Evolutionary conservation across 1,140 invertebrate species (phyloP), one percentile per base, ranked within the genome.

Genomic region (Tetramorium simillimum): DNA sequence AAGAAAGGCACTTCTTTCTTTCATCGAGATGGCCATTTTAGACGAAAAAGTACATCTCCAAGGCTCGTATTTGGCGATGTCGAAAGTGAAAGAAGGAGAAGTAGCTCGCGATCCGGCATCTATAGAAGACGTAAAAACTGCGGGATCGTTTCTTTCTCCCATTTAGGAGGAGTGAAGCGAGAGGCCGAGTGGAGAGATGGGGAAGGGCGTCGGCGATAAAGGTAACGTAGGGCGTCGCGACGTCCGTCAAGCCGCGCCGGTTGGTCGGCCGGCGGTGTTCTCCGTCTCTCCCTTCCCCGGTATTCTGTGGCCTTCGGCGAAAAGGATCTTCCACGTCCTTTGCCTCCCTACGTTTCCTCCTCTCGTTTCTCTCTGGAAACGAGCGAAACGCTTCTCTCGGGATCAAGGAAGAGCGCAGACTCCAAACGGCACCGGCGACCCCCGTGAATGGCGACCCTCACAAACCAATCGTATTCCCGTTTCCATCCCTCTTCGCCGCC

Each of bases 381-480:
- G 89, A 90, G 88, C 86, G 75, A 85, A 90, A 90, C 82, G 89
- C 89, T 87, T 90, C 89, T 90, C 88, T 88, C 93, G 94, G 93
- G 93, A 94, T 95, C 94, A 95, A 95, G 93, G 93, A 95, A 95
- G 93, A 91, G 94, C 94, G 95, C 94, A 95, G 93, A 94, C 94
- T 95, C 94, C 93, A 89, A 90, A 93, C 86, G 84, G 90, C 91
- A 92, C 87, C 91, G 90, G 87, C 92, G 94, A 92, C 93, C 93
- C 92, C 92, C 88, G 93, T 95, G 93, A 95, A 95, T 95, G 95
- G 95, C 94, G 94, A 95, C 93, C 92, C 93, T 94, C 93, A 92
- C 95, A 95, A 95, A 95, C 95, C 95, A 95, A 95, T 95, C 95
- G 95, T 95, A 95, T 95, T 94, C 93, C 93, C 94, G 94, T 94